These are phyloP conservation scores for Brachyptera risi DNA, from an alignment of 2,888 invertebrate species.

Conservation along the genomic window DNA sequence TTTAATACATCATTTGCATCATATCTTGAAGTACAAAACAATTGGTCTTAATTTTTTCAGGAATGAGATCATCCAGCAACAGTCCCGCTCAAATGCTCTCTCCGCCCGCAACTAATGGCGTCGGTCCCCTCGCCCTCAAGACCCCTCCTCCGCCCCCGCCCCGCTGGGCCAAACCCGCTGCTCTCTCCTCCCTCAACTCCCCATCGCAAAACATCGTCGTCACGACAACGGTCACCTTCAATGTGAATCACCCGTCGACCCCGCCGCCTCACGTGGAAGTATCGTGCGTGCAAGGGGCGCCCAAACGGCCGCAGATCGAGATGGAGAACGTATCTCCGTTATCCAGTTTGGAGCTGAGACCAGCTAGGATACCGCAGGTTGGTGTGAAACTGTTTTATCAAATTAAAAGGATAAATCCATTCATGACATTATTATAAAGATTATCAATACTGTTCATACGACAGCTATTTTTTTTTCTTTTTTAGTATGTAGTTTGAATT, in stretches of 20 bases:
- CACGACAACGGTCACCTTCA: constrained; percentile 82
- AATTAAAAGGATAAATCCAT: too few species aligned
- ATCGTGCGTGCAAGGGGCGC: constrained; percentile 35
- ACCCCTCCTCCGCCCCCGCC: constrained; percentile 82
- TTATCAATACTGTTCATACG: too few species aligned
- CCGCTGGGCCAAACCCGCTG: constrained; percentile 72
- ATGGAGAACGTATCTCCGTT: constrained; percentile 42
- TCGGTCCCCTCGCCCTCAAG: constrained; percentile 29
- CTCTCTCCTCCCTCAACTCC: constrained; percentile 33
- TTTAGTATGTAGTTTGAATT: too few species aligned
- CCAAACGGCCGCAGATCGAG: constrained; percentile 41
- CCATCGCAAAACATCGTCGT: constrained; percentile 70
- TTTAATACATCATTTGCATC: too few species aligned
- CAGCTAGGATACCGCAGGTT: constrained; percentile 26
- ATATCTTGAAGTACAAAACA: too few species aligned
- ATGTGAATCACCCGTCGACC: constrained; percentile 59
- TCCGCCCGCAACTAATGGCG: constrained; percentile 30
- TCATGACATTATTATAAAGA: too few species aligned
- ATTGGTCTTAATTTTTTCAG: constrained; percentile 17
- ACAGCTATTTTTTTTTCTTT: too few species aligned
- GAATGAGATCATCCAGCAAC: constrained; percentile 20
- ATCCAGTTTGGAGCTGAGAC: constrained; percentile 38
- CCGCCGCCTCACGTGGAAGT: constrained; percentile 39
- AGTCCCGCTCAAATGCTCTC: constrained; percentile 37
- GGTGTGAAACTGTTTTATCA: too few species aligned